phyloP scores from a whole-genome alignment of 2,113 vertebrate species.

The Rhipidura dahli region DNA sequence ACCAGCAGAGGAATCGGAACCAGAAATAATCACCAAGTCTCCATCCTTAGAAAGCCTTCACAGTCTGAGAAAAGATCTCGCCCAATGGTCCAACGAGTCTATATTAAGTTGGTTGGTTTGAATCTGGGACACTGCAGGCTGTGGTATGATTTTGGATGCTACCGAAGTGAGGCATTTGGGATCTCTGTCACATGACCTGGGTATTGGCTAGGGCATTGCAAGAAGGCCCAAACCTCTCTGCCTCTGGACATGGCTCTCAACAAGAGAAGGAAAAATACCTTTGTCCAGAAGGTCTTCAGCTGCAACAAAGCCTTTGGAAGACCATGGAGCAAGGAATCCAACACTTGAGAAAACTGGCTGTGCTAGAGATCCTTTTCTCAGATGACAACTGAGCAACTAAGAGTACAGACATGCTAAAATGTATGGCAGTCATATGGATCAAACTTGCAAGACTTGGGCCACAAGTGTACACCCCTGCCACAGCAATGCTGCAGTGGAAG shows the following conservation, averaged over 20 bases:
- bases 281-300: background rate
- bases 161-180: background rate
- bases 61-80: background rate
- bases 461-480: background rate
- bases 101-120: background rate
- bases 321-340: background rate
- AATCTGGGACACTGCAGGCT: background rate
- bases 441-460: background rate
- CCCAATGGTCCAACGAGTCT: accelerated
- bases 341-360: background rate
- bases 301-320: background rate
- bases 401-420: background rate
- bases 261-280: background rate
- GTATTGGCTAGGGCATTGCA: background rate
- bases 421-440: background rate
- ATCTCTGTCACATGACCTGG: background rate
- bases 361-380: background rate
- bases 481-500: background rate
- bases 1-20: background rate
- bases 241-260: background rate
- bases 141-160: background rate
- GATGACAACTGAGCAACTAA: background rate
- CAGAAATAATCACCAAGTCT: background rate
- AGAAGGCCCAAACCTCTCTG: background rate
- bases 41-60: accelerated